phyloP scores from a whole-genome alignment of 2,888 invertebrate species.

The Dicyrtomina minuta region DNA sequence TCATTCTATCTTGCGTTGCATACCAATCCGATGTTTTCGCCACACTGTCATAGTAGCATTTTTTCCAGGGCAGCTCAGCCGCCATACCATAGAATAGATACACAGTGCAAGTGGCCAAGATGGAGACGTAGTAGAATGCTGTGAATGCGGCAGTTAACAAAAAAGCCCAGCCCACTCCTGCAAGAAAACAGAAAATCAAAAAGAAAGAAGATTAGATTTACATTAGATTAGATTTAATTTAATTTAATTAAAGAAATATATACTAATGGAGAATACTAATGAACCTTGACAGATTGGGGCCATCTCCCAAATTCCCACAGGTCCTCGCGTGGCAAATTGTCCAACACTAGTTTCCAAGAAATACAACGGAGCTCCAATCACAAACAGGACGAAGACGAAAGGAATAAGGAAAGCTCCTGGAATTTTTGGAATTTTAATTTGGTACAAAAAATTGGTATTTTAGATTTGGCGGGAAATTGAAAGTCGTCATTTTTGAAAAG shows the following conservation, averaged over 20 bases:
- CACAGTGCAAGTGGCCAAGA: background rate
- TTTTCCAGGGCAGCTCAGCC: background rate
- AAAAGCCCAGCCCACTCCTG: background rate
- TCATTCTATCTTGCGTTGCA: no score
- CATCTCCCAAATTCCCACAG: slow-evolving; percentile 1
- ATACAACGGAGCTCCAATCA: background rate
- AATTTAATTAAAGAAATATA: no score
- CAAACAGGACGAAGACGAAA: background rate
- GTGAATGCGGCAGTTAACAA: background rate
- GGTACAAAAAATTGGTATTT: no score
- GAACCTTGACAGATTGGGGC: background rate
- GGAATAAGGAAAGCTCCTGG: slow-evolving; percentile 6
- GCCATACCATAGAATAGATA: background rate
- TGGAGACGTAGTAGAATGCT: background rate
- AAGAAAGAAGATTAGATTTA: no score
- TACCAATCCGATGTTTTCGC: no score
- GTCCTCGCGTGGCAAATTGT: slow-evolving; percentile 1
- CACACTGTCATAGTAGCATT: background rate
- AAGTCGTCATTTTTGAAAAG: no score
- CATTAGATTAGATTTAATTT: no score
- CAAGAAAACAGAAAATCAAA: no score
- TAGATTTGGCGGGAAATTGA: no score
- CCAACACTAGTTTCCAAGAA: background rate
- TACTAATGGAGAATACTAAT: no score
- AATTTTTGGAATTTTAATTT: no score